Evolutionary conservation across 1,140 invertebrate genomes (phyloP).

Genomic region (roundworm (Caenorhabditis elegans)): DNA sequence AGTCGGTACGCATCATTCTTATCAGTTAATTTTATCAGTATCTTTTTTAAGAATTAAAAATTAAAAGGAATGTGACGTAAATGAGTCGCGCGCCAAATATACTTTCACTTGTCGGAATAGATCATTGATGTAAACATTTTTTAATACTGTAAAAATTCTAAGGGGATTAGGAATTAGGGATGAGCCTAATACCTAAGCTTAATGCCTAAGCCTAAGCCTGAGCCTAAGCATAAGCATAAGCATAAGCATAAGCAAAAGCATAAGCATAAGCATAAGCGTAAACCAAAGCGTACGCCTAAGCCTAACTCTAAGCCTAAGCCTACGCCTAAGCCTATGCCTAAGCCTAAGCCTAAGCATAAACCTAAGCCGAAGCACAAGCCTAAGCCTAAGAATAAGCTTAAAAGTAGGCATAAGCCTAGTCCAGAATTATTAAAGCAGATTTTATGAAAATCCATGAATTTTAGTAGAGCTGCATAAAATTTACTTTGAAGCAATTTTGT

Average conservation of each 20-base stretch:
- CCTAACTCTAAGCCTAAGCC: slow-evolving; percentile 26
- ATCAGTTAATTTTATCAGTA: not conserved
- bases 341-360: slow-evolving; percentile 27
- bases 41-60: not conserved
- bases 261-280: not conserved
- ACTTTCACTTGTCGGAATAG: not conserved
- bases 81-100: not conserved
- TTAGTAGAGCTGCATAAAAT: no score
- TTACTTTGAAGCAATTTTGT: no score
- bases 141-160: no score
- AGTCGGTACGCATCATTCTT: not conserved
- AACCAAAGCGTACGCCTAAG: slow-evolving; percentile 6
- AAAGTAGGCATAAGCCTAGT: no score
- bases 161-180: no score
- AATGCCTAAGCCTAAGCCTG: slow-evolving; percentile 6
- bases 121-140: slow-evolving; percentile 10
- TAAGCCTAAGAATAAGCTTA: not conserved
- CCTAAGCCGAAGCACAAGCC: not conserved
- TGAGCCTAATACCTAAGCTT: not conserved
- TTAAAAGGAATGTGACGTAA: not conserved
- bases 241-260: not conserved
- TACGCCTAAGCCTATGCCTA: not conserved
- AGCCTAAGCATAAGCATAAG: not conserved
- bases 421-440: no score
- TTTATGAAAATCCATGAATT: no score